Conservation (phyloP, 2,113 vertebrate species). For the Apeltes quadracus region DNA sequence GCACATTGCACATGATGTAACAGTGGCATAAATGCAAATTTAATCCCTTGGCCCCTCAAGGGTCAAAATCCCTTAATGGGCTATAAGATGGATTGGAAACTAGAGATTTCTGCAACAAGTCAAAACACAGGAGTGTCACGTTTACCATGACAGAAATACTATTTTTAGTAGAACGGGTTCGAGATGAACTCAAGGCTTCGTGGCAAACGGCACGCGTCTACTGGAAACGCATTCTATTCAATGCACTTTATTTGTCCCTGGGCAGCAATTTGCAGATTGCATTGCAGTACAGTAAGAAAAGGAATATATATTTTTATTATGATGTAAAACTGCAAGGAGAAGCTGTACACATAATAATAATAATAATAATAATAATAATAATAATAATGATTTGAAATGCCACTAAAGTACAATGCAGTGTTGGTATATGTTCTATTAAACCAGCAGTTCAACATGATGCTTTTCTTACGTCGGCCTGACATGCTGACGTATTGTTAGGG, state of each 20-base stretch:
- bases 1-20: constrained; percentile 13
- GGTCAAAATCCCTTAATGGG: constrained; percentile 18
- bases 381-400: background rate
- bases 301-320: background rate
- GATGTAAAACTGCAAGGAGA: background rate
- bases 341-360: background rate
- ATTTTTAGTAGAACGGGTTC: background rate
- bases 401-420: background rate
- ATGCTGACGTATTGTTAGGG: too few species aligned
- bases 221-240: background rate
- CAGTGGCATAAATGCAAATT: background rate
- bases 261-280: background rate
- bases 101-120: constrained; percentile 14
- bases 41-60: constrained; percentile 29
- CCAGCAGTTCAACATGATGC: background rate
- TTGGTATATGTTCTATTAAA: background rate
- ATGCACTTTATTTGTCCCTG: background rate
- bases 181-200: background rate
- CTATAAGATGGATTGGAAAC: constrained; percentile 15
- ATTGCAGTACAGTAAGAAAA: background rate
- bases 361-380: background rate
- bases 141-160: background rate
- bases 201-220: background rate
- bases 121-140: background rate
- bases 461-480: background rate